Conservation (phyloP, 2,888 invertebrate genomes). For the Lomographa bimaculata region DNA sequence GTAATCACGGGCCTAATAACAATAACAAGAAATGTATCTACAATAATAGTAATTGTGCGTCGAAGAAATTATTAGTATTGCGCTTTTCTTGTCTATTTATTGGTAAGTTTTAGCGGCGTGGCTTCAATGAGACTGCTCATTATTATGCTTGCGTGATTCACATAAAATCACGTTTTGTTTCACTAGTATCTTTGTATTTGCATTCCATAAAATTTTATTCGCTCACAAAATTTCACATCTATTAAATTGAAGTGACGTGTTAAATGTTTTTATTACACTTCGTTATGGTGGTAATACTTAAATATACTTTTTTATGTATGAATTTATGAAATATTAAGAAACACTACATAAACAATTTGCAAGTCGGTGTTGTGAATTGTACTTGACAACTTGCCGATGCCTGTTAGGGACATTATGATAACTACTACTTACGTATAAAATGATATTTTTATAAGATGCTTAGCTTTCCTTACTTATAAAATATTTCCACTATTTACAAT, state of each 20-base stretch:
- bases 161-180: conserved; percentile 19
- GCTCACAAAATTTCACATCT: conserved; percentile 16
- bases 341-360: conserved; percentile 17
- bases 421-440: conserved; percentile 47
- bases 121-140: conserved; percentile 33
- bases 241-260: conserved; percentile 6
- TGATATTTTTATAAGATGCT: conserved; percentile 82
- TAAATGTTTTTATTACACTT: conserved; percentile 16
- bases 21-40: too few relatives aligned
- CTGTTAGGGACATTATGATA: conserved; percentile 67
- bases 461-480: conserved; percentile 78
- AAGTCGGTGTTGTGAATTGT: conserved; percentile 27
- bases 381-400: conserved; percentile 57
- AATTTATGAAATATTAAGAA: conserved; percentile 29
- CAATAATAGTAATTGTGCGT: conserved; percentile 12
- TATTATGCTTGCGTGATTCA: conserved; percentile 24
- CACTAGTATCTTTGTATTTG: conserved; percentile 27
- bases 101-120: conserved; percentile 31
- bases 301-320: conserved; percentile 19
- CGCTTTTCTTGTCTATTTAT: conserved; percentile 31
- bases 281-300: too few relatives aligned
- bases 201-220: conserved; percentile 32
- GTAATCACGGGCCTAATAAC: conserved; percentile 18
- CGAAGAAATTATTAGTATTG: conserved; percentile 11
- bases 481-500: conserved; percentile 79